Evolutionary conservation across 1,140 invertebrate species (phyloP), one percentile per base, ranked within the genome.

Genomic region (Elymnias hypermnestra): DNA sequence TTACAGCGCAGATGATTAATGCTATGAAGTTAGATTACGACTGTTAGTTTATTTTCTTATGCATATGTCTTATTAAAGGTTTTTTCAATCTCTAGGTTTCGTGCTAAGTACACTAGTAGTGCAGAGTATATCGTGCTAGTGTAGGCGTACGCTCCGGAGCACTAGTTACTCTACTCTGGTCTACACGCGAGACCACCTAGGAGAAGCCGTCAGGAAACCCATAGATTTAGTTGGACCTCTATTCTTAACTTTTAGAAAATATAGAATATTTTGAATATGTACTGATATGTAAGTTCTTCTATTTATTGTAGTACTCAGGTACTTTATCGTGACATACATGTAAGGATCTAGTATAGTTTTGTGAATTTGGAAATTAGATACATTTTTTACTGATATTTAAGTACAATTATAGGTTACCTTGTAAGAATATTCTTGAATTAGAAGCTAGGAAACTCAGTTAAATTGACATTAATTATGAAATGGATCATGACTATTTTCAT

Each of bases 71-170:
- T 53, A 76, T 73, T 58, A 63, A 78, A 76, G 63, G 57, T 85
- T 85, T 85, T 84, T 85, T 85, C 69, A 85, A 85, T 85, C 82
- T 85, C 82, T 85, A 85, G 82, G 82, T 83, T 85, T 79, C 78
- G 82, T 85, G 82, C 82, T 85, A 85, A 83, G 82, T 85, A 79
- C 78, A 84, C 81, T 83, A 84, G 82, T 85, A 85, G 81, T 72
- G 78, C 82, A 84, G 78, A 72, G 66, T 82, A 72, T 67, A 72
- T 72, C 75, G 72, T 66, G 79, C 79, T 85, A 83, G 82, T 83
- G 82, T 85, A 85, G 82, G 82, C 78, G 78, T 77, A 82, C 77
- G 79, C 82, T 83, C 78, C 75, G 78, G 81, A 82, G 82, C 75
- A 81, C 78, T 84, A 82, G 75, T 70, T 78, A 82, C 76, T 73